phyloP scores from a whole-genome alignment of 1,140 invertebrate genomes.

The Plodia interpunctella region DNA sequence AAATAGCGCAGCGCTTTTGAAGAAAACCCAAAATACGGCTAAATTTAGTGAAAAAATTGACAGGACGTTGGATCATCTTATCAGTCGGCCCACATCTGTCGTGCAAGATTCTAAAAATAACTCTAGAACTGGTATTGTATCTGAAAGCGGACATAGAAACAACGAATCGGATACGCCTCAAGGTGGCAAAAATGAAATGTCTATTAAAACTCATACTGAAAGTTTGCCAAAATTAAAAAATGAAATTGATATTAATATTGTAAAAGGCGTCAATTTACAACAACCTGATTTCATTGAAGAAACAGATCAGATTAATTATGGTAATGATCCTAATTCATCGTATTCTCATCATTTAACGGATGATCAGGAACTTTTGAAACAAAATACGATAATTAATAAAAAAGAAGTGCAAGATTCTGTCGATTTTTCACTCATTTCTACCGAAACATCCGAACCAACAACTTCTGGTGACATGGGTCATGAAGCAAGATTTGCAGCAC shows the following conservation, averaged over 20 bases:
- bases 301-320: neutral
- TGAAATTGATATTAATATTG: neutral
- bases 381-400: neutral
- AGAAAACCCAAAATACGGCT: slow-evolving; percentile 30
- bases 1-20: slow-evolving; percentile 28
- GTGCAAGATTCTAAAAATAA: slow-evolving; percentile 31
- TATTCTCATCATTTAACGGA: neutral
- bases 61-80: slow-evolving; percentile 45
- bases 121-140: slow-evolving; percentile 27
- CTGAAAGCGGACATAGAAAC: slow-evolving; percentile 23
- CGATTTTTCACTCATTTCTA: neutral
- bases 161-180: neutral
- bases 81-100: slow-evolving; percentile 32
- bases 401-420: neutral
- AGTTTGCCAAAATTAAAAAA: neutral
- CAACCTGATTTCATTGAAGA: neutral
- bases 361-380: neutral
- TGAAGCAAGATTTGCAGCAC: slow-evolving; percentile 69
- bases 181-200: neutral
- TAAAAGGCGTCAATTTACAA: neutral
- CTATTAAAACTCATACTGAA: neutral
- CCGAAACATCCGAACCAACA: slow-evolving; percentile 28
- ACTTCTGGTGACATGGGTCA: slow-evolving; percentile 60
- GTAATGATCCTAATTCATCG: neutral
- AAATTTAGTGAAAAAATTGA: slow-evolving; percentile 40